Evolutionary conservation across 2,888 invertebrate genomes (phyloP).

Genomic region (Oxytorus armatus): DNA sequence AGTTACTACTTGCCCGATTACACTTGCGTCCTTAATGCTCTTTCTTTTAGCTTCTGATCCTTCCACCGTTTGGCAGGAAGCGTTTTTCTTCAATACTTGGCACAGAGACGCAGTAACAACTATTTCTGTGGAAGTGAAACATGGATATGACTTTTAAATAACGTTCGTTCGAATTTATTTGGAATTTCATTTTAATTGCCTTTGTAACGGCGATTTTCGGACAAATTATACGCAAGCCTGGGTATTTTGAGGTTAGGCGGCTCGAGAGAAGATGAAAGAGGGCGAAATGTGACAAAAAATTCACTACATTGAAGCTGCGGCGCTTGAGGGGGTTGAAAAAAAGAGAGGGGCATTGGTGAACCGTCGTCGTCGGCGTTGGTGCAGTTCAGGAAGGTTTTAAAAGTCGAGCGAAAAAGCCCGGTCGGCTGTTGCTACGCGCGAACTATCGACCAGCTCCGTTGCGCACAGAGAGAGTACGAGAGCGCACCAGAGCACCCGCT

Average conservation of each 20-base stretch:
- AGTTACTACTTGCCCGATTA: conserved; percentile 7
- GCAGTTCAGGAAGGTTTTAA: conserved; percentile 72
- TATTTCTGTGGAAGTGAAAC: not conserved
- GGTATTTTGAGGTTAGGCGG: not conserved
- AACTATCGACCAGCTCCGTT: conserved; percentile 78
- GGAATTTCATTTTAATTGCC: not conserved
- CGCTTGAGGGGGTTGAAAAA: not conserved
- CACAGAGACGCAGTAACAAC: not conserved
- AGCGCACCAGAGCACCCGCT: conserved; percentile 55
- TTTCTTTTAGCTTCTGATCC: too few relatives aligned
- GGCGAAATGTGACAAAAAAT: conserved; percentile 7
- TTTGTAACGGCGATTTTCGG: conserved; percentile 31
- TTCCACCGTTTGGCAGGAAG: too few relatives aligned
- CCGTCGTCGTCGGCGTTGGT: conserved; percentile 48
- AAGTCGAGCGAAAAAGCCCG: conserved; percentile 77
- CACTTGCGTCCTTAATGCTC: too few relatives aligned
- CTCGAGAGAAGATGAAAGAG: not conserved
- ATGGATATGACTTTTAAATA: not conserved
- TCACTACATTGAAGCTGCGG: conserved; percentile 6
- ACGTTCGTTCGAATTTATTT: not conserved
- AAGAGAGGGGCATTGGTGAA: conserved; percentile 18
- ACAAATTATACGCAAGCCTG: not conserved
- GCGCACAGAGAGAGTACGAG: conserved; percentile 32
- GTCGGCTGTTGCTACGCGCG: conserved; percentile 80
- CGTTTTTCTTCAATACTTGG: not conserved